Evolutionary conservation across 2,113 vertebrate genomes (phyloP), one percentile per base, ranked within the genome.

Genomic region (Rhodinocichla rosea): DNA sequence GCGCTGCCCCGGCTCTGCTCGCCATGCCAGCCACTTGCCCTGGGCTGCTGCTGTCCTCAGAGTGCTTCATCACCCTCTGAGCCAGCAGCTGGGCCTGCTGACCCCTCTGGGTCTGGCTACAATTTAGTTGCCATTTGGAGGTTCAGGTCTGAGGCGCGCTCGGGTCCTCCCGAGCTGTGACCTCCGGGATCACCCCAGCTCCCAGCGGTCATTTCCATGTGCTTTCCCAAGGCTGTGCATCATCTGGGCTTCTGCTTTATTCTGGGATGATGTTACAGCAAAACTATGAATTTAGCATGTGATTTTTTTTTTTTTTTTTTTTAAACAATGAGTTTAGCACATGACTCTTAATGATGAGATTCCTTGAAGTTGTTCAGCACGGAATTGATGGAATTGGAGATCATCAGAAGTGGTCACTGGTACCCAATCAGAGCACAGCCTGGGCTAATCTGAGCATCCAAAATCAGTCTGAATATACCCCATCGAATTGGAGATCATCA

Each of bases 341-440:
- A 22, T 28, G 42, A 33, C 22, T 47, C n/a, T 22, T 27, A 74
- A 39, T 4, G 2, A 11, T 0, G 0, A 55, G 68, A 55, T 50
- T 24, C 40, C 81, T 73, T 57, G n/a, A 59, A 55, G 44, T 3
- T 63, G 26, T 12, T 79, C 37, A 16, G 30, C 15, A 0, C 2
- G 4, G 14, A 40, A 45, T 22, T 21, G 33, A 65, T 26, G 0
- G 0, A 26, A 52, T 28, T 52, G 50, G 52, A 53, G 17, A 53
- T 30, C 26, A 52, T 28, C 52, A 53, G 52, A 53, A 53, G 3
- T 53, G 52, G 28, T 28, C 16, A 30, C 52, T 53, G 16, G 16
- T 28, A 53, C 6, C 28, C 52, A 52, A 2, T 10, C 8, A 52
- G 15, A 30, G 50, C 27, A 30, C 27, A 52, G 50, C 16, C 50